A percentile compares a stretch with the other conserved stretches of the same genome.
Evolutionary conservation across 2,888 invertebrate genomes (phyloP).

Genomic region (Cheilosia impressa): DNA sequence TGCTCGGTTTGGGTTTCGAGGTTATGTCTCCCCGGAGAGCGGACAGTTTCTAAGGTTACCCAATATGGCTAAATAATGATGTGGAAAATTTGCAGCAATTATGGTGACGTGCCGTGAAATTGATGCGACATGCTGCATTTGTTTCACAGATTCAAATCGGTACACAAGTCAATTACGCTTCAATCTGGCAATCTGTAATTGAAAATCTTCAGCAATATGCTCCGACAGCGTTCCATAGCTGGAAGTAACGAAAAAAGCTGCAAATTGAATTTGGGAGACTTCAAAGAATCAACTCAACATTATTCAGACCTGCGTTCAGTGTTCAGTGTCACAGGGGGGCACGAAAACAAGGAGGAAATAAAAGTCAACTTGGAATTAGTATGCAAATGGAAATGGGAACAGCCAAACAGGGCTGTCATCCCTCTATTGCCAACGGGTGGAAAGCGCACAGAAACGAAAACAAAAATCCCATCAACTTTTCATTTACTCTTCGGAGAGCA

Average conservation of each 20-base stretch:
- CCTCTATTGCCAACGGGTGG: slow-evolving; percentile 29
- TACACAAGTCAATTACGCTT: slow-evolving; percentile 55
- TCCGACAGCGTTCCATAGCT: slow-evolving; percentile 30
- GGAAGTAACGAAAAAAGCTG: slow-evolving; percentile 29
- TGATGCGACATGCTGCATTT: slow-evolving; percentile 59
- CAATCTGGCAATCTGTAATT: slow-evolving; percentile 67
- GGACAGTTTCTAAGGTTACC: slow-evolving; percentile 35
- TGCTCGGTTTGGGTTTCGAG: slow-evolving; percentile 56
- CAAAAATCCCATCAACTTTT: slow-evolving; percentile 71
- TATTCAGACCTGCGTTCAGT: too few relatives aligned
- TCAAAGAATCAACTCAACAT: slow-evolving; percentile 53
- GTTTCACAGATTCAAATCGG: slow-evolving; percentile 27
- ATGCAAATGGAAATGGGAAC: slow-evolving; percentile 64
- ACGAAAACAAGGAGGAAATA: slow-evolving; percentile 54
- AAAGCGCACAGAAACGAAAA: slow-evolving; percentile 22
- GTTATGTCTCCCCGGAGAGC: slow-evolving; percentile 45
- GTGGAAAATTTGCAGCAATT: slow-evolving; percentile 64
- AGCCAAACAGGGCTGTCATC: neutral
- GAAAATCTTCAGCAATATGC: slow-evolving; percentile 49
- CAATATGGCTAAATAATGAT: slow-evolving; percentile 55
- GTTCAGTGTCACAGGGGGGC: neutral
- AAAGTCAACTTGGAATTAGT: slow-evolving; percentile 69
- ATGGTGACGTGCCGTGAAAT: slow-evolving; percentile 69
- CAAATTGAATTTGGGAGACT: slow-evolving; percentile 60
- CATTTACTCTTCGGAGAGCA: slow-evolving; percentile 63